phyloP scores from a whole-genome alignment of 2,888 invertebrate species.

The Xiphydria camelus region DNA sequence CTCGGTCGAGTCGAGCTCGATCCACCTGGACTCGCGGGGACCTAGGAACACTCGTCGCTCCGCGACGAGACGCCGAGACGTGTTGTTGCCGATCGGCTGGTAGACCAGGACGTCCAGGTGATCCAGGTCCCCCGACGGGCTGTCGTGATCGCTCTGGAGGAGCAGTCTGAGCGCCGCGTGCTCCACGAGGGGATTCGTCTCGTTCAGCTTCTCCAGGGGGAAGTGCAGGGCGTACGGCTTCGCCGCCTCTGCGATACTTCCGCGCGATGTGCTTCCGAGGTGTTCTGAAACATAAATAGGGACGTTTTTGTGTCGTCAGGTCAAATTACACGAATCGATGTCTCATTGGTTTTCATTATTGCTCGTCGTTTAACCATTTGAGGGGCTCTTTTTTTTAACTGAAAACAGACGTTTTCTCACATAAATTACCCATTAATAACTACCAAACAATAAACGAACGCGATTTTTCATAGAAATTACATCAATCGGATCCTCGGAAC shows the following conservation, averaged over 20 bases:
- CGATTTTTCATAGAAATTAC: no score
- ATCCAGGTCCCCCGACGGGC: constrained; percentile 6
- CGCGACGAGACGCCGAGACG: neutral
- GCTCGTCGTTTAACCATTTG: no score
- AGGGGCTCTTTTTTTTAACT: no score
- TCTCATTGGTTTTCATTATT: no score
- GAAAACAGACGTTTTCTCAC: no score
- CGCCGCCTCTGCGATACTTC: neutral
- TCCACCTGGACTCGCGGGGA: constrained; percentile 61
- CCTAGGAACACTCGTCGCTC: no score
- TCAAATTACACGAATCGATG: no score
- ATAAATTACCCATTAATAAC: no score
- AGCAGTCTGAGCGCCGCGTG: constrained; percentile 60
- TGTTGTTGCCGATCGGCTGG: constrained; percentile 16
- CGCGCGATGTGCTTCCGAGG: constrained; percentile 27
- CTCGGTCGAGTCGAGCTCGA: constrained; percentile 65
- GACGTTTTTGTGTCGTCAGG: no score
- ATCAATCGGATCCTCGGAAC: no score
- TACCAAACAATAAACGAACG: no score
- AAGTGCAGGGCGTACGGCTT: constrained; percentile 31
- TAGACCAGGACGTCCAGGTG: constrained; percentile 37
- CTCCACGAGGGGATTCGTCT: constrained; percentile 46
- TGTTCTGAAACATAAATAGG: constrained; percentile 34
- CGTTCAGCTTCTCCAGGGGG: constrained; percentile 32
- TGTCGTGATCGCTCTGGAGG: constrained; percentile 28